Conservation (phyloP, 2,113 vertebrate species). For the Melanotaenia duboulayi region DNA sequence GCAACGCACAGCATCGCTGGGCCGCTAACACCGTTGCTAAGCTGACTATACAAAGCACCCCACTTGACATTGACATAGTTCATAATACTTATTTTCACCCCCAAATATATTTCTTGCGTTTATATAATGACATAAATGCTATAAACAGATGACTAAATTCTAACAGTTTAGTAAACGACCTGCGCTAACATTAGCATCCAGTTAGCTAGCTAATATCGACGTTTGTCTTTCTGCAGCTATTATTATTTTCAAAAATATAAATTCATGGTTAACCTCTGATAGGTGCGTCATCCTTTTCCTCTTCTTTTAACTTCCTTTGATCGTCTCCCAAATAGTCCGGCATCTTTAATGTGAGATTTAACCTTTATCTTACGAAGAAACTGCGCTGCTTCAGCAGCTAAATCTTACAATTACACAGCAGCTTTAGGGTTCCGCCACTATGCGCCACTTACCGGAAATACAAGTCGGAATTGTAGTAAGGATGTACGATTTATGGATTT, state of each 20-base stretch:
- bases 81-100: background rate
- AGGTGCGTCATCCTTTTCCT: constrained; percentile 91
- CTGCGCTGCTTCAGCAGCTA: background rate
- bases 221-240: background rate
- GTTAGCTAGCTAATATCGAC: constrained; percentile 27
- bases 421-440: constrained; percentile 73
- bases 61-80: background rate
- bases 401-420: constrained; percentile 83
- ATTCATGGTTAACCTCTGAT: constrained; percentile 85
- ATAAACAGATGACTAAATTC: background rate
- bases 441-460: constrained; percentile 52
- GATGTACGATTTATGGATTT: constrained; percentile 7
- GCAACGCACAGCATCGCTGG: background rate
- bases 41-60: background rate
- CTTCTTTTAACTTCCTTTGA: constrained; percentile 93
- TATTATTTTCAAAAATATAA: background rate
- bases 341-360: constrained; percentile 74
- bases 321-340: constrained; percentile 94
- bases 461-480: constrained; percentile 33
- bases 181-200: constrained; percentile 52
- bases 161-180: background rate
- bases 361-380: background rate
- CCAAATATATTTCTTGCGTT: background rate
- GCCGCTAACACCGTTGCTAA: background rate
- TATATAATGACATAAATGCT: background rate